Base-by-base conservation (phyloP, 2,113 vertebrate species). In the Ochotona curzoniae region DNA sequence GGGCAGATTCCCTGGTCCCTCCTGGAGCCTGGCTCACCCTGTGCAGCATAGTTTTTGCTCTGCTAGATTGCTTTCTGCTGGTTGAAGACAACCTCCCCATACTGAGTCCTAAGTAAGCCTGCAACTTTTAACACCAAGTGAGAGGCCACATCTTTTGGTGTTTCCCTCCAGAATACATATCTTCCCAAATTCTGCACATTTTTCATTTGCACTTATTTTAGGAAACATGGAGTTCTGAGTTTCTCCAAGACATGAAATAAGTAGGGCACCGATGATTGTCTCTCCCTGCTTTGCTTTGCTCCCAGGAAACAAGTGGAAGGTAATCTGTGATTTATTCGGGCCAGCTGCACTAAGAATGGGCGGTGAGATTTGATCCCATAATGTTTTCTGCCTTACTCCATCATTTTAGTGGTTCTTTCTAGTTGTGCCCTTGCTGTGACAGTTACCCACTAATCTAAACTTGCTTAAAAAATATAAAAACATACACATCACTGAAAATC, bases 311-410 rank as follows among this genome's bases (percentile, higher is more conserved):
- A 85, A 51, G 3, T 63, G 78, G 74, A 28, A 82, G 64, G 92
- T 90, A 96, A 44, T 51, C 60, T 95, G 76, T 66, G 44, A 32
- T 95, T 95, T 94, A 35, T 76, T n/a, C 84, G 66, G 90, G 21
- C 30, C 21, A 30, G 20, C 91, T 87, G 74, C 23, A 74, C 94
- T 76, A 83, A 79, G 89, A 96, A 84, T 69, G 81, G 51, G 61
- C 0, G 8, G 73, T 12, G 54, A 90, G 64, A 69, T 44, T 91
- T 80, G 20, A 85, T 91, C 66, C 32, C 76, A 86, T 89, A 82
- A 75, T 66, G 64, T 12, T 80, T 47, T 57, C 18, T 32, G 25
- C 70, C 51, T 96, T 92, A 67, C 1, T 1, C 17, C 85, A n/a
- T 44, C 49, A 84, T 81, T 38, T 94, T 89, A 86, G 54, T 51